Base-by-base conservation (phyloP, 2,888 invertebrate species). In the Heliconius hortense region DNA sequence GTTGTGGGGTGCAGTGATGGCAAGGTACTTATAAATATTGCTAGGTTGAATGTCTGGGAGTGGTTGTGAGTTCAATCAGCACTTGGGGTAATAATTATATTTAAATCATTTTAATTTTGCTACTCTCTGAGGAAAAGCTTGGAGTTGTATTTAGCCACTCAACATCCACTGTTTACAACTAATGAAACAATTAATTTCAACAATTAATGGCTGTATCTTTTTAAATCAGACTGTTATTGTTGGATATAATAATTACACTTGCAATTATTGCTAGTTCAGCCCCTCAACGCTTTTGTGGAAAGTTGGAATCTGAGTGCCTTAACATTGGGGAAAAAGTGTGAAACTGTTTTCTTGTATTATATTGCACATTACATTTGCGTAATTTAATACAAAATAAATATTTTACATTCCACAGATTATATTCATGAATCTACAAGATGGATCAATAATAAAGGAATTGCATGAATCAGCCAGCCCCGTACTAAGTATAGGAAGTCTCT, bases 1-100 rank as follows among this genome's bases (percentile, higher is more conserved):
- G 89, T 95, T 79, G 89, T 93, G 8, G 96, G 96, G n/a, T 95
- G 95, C 80, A 94, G 94, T 80, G 92, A 95, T 87, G 96, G 96
- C 77, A 92, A 94, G 89, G 94, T 94, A 86, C 74, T 72, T 24
- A 21, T 43, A 18, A 68, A 48, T 26, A 24, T 68, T 24, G 31
- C 13, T 21, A 64, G 21, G 39, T 39, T 24, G 4, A 48, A 48
- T 48, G 7, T 21, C 7, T 48, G 1, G 18, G 2, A 0, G 48
- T 48, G 0, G 48, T 48, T 48, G 48, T 21, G 18, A 2, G 18
- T 18, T 48, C 18, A 18, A 21, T 48, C 18, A 18, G 18, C 18
- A 48, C 48, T 21, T 21, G 18, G 48, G 48, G 48, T 2, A 48
- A 21, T 48, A 21, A 7, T 48, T 48, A 21, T 48, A 18, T 48